Evolutionary conservation across 2,113 vertebrate species (phyloP).

Genomic region (Amia ocellicauda): DNA sequence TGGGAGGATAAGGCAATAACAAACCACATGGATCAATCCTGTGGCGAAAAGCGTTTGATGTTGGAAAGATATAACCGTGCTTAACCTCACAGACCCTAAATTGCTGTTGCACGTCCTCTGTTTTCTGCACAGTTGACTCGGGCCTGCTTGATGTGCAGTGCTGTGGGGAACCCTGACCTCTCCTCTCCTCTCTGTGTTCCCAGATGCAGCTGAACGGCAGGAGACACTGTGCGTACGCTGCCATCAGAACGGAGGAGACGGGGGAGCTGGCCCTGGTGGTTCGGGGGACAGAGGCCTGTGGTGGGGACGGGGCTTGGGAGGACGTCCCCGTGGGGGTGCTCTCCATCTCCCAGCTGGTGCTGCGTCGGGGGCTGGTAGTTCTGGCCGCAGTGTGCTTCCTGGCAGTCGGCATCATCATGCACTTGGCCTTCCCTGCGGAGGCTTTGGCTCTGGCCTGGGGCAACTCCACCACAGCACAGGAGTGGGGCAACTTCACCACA

Average conservation of each 20-base stretch:
- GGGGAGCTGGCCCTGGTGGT: background rate
- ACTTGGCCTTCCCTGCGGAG: background rate
- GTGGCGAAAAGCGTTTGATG: too few species aligned
- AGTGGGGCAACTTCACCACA: too few species aligned
- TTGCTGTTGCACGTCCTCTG: too few species aligned
- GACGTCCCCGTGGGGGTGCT: constrained; percentile 18
- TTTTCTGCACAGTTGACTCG: too few species aligned
- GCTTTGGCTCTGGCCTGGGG: too few species aligned
- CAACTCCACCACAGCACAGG: too few species aligned
- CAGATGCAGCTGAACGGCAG: background rate
- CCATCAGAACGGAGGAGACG: background rate
- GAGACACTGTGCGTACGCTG: background rate
- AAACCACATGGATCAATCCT: too few species aligned
- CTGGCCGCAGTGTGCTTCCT: constrained; percentile 52
- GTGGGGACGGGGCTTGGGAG: background rate
- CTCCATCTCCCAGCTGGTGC: constrained; percentile 34
- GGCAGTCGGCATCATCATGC: constrained; percentile 44
- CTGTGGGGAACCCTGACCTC: too few species aligned
- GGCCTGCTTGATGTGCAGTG: too few species aligned
- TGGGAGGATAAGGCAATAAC: too few species aligned
- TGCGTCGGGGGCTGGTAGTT: constrained; percentile 45
- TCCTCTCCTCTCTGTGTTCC: background rate
- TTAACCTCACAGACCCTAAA: too few species aligned
- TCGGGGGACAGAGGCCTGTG: background rate
- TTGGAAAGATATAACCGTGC: too few species aligned